Evolutionary conservation across 2,113 vertebrate species (phyloP).

Genomic region (Hymenochirus boettgeri): DNA sequence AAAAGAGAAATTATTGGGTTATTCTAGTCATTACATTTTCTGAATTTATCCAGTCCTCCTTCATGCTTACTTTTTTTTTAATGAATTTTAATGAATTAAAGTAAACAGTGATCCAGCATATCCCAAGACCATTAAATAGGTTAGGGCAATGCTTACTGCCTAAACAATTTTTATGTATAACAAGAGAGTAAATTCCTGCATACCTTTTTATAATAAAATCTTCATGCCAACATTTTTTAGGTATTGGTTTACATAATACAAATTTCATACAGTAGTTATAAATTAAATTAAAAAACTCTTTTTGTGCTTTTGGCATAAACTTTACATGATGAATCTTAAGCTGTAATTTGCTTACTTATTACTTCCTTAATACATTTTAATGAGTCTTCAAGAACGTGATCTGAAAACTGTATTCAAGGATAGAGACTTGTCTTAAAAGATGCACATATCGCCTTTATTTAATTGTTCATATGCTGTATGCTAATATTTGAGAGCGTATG

Average conservation of each 20-base stretch:
- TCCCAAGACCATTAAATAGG: no score
- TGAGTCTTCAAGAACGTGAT: slow-evolving; percentile 13
- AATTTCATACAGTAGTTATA: not conserved
- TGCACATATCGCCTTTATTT: slow-evolving; percentile 37
- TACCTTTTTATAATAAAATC: no score
- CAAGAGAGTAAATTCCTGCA: no score
- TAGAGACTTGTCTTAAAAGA: slow-evolving; percentile 16
- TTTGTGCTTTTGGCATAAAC: not conserved
- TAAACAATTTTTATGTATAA: no score
- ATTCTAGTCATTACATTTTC: no score
- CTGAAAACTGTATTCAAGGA: slow-evolving; percentile 32
- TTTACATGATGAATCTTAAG: slow-evolving; percentile 21
- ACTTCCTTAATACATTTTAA: slow-evolving; percentile 21
- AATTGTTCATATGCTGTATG: slow-evolving; percentile 40
- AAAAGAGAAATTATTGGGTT: no score
- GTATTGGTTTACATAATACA: not conserved
- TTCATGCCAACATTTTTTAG: no score
- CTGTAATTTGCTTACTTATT: slow-evolving; percentile 19
- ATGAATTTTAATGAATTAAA: no score
- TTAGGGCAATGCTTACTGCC: no score
- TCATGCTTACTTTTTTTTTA: no score
- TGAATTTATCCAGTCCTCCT: no score
- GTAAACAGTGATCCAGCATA: no score
- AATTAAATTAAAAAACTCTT: not conserved
- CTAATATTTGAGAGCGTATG: slow-evolving; percentile 28